Base-by-base conservation (phyloP, 2,888 invertebrate genomes). In the Eilema griseolum region DNA sequence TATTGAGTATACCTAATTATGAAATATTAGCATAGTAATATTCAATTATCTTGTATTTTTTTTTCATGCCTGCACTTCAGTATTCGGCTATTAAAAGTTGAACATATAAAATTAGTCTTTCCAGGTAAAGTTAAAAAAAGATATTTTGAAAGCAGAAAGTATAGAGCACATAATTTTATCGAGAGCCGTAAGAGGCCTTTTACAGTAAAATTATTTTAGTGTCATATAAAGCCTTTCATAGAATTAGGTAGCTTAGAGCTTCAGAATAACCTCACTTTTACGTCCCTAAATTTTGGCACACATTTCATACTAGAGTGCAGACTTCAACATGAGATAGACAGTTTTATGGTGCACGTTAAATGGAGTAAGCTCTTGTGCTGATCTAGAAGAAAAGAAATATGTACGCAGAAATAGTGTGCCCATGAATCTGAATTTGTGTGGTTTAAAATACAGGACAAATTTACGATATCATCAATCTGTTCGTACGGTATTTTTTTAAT, bases 191-290 rank as follows among this genome's bases (percentile, higher is more conserved):
- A 69, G 70, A 72, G 61, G 23, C 37, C 62, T 77, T 72, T 67
- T 60, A 64, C 69, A 76, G 69, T 78, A 75, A 78, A 81, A 74
- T 82, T 69, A 74, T 72, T 75, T 81, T 67, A 80, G 78, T 69
- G 67, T 67, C 37, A 23, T 67, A 78, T 82, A 78, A 80, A 80
- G 65, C 60, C 72, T 78, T 76, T 74, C 75, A 65, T 69, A 67
- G 70, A 78, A 78, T 77, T 81, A 78, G 70, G 71, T 72, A 71
- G 72, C 74, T 66, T 74, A 74, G 71, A 75, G 64, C 61, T 31
- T 71, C 65, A 67, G 73, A 82, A 78, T 81, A n/a, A 82, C 74
- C 61, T 70, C 64, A 75, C 70, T 73, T 78, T 80, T 74, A 76
- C 60, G 71, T 63, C 10, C 63, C 66, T 52, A 80, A 74, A 76